phyloP scores from a whole-genome alignment of 2,888 invertebrate species.

The Sipha maydis region DNA sequence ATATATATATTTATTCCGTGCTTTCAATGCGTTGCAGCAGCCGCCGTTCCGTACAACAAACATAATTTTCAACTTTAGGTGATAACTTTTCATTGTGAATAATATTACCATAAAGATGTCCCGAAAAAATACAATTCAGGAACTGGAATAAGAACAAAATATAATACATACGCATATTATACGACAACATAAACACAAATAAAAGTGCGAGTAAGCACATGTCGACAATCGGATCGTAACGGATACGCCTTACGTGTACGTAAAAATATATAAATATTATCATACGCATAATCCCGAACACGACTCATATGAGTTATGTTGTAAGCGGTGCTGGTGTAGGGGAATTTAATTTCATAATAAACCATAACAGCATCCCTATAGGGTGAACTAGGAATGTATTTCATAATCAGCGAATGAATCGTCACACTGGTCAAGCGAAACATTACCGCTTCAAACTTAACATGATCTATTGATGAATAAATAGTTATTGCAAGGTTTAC shows the following conservation, averaged over 20 bases:
- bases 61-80: constrained; percentile 31
- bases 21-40: neutral
- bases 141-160: constrained; percentile 11
- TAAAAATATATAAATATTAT: neutral
- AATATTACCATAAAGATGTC: constrained; percentile 55
- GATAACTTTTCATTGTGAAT: constrained; percentile 59
- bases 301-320: neutral
- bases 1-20: neutral
- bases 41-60: neutral
- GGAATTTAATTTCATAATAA: too few species aligned
- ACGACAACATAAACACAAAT: constrained; percentile 44
- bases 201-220: constrained; percentile 10
- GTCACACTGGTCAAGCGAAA: too few species aligned
- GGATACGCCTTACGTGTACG: neutral
- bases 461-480: too few species aligned
- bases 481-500: too few species aligned
- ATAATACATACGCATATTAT: neutral
- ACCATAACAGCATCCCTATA: neutral
- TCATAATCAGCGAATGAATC: too few species aligned
- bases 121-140: constrained; percentile 26
- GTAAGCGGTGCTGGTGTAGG: neutral
- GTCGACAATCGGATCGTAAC: constrained; percentile 30
- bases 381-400: neutral
- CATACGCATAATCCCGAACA: neutral
- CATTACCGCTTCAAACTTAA: too few species aligned